These are phyloP conservation scores for Saccostrea cuccullata DNA, from an alignment of 1,140 invertebrate genomes.

Conservation along the genomic window DNA sequence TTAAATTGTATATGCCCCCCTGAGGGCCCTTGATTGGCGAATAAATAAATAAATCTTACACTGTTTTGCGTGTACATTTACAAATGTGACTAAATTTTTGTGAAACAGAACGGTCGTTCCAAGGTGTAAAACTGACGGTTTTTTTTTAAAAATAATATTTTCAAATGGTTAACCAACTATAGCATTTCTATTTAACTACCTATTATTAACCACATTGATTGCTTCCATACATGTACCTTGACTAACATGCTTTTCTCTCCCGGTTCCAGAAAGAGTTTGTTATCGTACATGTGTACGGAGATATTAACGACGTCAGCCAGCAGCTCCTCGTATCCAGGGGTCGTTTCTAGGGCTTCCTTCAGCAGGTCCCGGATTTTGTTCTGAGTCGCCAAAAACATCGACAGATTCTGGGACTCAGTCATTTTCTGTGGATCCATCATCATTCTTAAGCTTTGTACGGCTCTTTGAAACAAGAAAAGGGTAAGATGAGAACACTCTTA, in stretches of 20 bases:
- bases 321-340: conserved; percentile 92
- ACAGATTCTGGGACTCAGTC: conserved; percentile 98
- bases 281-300: conserved; percentile 98
- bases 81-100: no score
- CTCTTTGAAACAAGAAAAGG: conserved; percentile 82
- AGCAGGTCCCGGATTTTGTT: conserved; percentile 98
- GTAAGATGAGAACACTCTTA: neutral
- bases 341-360: conserved; percentile 86
- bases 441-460: conserved; percentile 86
- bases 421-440: conserved; percentile 91
- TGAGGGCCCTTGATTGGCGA: no score
- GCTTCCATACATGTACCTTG: conserved; percentile 84
- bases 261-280: conserved; percentile 97
- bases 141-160: no score
- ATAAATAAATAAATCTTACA: no score
- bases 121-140: no score
- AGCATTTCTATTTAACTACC: no score
- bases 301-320: conserved; percentile 98
- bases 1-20: no score
- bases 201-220: no score
- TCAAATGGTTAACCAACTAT: no score
- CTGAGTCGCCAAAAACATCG: conserved; percentile 99
- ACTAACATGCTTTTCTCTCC: conserved; percentile 99
- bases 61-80: no score
- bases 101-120: no score